Base-by-base conservation (phyloP, 2,888 invertebrate species). In the Scaptomyza parva region DNA sequence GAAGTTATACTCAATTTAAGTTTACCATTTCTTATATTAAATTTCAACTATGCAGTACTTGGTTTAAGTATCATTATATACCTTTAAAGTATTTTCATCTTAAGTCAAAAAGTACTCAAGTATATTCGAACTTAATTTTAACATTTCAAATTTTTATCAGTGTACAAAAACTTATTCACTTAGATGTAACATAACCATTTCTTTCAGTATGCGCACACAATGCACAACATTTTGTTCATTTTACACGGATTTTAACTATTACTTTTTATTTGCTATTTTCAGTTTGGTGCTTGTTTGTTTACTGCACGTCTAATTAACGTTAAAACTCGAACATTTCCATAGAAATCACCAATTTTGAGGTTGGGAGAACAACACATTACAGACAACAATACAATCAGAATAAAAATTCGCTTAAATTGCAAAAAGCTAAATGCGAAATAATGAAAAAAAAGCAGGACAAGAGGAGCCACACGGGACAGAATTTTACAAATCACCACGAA, bases 271-370 rank as follows among this genome's bases (percentile, higher is more conserved):
- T 28, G 28, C 28, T 28, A 28, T 28, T 28, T 28, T 59, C 14
- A 20, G 7, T 52, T 59, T 28, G 41, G 37, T 33, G 44, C 53
- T 50, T 39, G 22, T 39, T 52, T 59, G 48, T 52, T 51, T 50
- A 58, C 26, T 50, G 61, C 62, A 53, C 50, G 65, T 63, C 62
- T 78, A 75, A 77, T 78, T 75, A 78, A 65, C 76, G 76, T 45
- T 50, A 40, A 59, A 17, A 52, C 62, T 60, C 47, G 14, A n/a
- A n/a, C 59, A 75, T 75, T 59, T 60, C 64, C 61, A 76, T 55
- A 53, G 35, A 50, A 39, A 17, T 37, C 40, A 48, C 43, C 52
- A 26, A 53, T 50, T 43, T 30, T 28, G 17, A 17, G 1, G 6
- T 14, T 14, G 20, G 17, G 9, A 24, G 18, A 18, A n/a, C n/a